A percentile compares a stretch with the other conserved stretches of the same genome.
Conservation (phyloP, 2,113 vertebrate species). For the Ctenodactylus gundi region DNA sequence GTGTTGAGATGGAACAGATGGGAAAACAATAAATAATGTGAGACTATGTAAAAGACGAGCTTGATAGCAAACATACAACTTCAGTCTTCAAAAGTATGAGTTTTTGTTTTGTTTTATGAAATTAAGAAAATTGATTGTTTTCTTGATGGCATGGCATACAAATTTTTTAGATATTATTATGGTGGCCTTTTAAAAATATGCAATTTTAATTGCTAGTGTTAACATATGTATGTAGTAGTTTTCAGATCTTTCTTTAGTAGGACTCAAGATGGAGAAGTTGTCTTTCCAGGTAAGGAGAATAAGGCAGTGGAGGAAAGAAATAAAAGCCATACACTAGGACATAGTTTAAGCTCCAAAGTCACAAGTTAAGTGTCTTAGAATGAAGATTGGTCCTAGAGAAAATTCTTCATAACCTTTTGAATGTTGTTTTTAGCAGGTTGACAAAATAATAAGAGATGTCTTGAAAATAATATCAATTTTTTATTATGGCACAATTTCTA, state of each 20-base stretch:
- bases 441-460: neutral
- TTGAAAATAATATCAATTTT: neutral
- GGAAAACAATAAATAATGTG: neutral
- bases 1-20: neutral
- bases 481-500: too few species aligned
- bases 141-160: too few species aligned
- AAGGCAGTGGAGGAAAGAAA: neutral
- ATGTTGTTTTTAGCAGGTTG: neutral
- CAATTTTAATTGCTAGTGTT: neutral
- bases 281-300: neutral
- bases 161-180: too few species aligned
- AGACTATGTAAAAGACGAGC: neutral
- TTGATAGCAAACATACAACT: neutral
- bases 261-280: fast-evolving
- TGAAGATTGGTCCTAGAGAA: too few species aligned
- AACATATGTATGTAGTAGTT: neutral
- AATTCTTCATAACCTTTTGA: too few species aligned
- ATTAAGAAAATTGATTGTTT: neutral
- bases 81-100: neutral
- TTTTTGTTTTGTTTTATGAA: neutral
- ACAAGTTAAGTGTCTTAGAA: neutral
- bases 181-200: neutral
- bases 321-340: neutral
- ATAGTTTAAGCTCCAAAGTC: neutral
- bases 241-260: neutral